Base-by-base conservation (phyloP, 2,888 invertebrate genomes). In the Apodemia mormo region DNA sequence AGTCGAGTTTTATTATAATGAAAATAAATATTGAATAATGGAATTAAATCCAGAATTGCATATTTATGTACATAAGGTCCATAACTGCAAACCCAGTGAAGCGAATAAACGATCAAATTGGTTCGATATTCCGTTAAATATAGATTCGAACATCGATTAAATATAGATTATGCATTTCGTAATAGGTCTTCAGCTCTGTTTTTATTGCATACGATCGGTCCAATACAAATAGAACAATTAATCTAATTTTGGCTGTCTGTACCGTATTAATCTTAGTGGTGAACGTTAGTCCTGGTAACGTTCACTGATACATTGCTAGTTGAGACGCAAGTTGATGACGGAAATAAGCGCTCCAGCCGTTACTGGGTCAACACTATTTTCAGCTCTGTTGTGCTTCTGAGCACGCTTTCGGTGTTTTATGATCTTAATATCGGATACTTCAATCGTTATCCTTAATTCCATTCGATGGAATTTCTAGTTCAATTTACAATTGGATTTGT, bases 311-410 rank as follows among this genome's bases (percentile, higher is more conserved):
- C 79, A 72, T 71, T 74, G 81, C 79, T 79, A 76, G 80, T 80
- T 76, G 80, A 81, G 81, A 78, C 83, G 79, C 81, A 80, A 84
- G 81, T 86, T 85, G 88, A 90, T 90, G 92, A 90, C 92, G 90
- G 92, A 92, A 91, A 92, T 92, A 92, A 89, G 86, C 89, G 85
- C 84, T 92, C 91, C 91, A 92, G 91, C 84, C 87, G 87, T 89
- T 88, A 91, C 82, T 93, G 87, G 92, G 92, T 92, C 92, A 92
- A 88, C 80, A 89, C 89, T 93, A 92, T 93, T 93, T 90, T 87
- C 85, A 88, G 85, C 83, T 81, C 85, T 82, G 88, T 87, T 89
- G 88, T 89, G 85, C 85, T 87, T 83, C 83, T 74, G 75, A 86
- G 83, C 83, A 83, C 85, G 86, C 86, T 84, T 86, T 81, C 81